Evolutionary conservation across 2,797 vertebrate species (phyloP).

Genomic region (Eleutherodactylus coqui): DNA sequence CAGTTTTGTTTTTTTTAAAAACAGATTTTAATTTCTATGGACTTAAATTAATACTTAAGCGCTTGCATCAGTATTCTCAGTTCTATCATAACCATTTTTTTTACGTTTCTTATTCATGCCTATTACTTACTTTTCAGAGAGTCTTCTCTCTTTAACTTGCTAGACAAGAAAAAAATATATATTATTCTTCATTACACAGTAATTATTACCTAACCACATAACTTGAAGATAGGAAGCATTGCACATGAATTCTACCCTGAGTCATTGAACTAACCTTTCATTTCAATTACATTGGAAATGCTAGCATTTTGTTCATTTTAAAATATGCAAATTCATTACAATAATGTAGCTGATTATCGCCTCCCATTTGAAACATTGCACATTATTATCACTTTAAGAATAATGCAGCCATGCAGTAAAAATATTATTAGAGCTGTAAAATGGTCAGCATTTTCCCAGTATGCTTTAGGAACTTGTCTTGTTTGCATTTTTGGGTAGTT

Average conservation of each 20-base stretch:
- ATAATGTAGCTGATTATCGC: constrained; percentile 35
- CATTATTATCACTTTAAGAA: constrained; percentile 27
- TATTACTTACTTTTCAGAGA: constrained; percentile 77
- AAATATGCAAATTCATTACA: constrained; percentile 27
- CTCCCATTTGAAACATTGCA: constrained; percentile 3
- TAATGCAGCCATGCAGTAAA: constrained; percentile 31
- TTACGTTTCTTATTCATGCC: not conserved
- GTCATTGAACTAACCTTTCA: constrained; percentile 59
- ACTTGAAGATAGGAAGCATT: not conserved
- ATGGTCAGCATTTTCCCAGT: constrained; percentile 48
- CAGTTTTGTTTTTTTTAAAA: too few relatives aligned
- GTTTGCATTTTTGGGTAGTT: constrained; percentile 36
- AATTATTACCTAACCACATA: not conserved
- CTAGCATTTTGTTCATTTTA: constrained; percentile 38
- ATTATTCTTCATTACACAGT: constrained; percentile 16
- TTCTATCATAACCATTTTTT: not conserved
- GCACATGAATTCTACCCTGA: constrained; percentile 63
- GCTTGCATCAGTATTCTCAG: not conserved
- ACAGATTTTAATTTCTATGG: too few relatives aligned
- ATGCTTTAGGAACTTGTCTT: constrained; percentile 39
- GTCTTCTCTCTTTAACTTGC: constrained; percentile 78
- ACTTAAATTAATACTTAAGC: too few relatives aligned
- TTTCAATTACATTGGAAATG: constrained; percentile 46
- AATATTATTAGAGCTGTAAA: constrained; percentile 41
- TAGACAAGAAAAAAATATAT: constrained; percentile 69